Evolutionary conservation across 2,888 invertebrate genomes (phyloP), one percentile per base, ranked within the genome.

Genomic region (Tupiocoris notatus): DNA sequence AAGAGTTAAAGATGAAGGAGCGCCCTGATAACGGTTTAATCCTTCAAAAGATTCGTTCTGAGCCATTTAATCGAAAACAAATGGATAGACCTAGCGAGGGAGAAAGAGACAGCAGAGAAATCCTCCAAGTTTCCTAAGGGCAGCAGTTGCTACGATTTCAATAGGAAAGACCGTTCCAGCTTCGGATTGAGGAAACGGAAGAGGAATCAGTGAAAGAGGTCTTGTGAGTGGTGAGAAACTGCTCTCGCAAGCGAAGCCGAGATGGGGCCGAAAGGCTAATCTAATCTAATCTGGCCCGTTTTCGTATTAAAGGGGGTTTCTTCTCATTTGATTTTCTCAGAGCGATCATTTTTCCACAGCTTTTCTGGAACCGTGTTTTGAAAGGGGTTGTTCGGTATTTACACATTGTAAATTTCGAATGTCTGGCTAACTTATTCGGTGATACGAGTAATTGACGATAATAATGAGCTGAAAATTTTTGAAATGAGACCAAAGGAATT

Each of bases 1-100:
- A 39, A 39, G 39, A 39, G 39, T 39, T 39, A 12, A 12, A 12
- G 39, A 39, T 39, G 39, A 39, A 39, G 39, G 12, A 39, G 39
- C 6, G 39, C 39, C 39, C 39, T 39, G 74, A 74, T 74, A 74
- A 63, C 74, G 63, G 64, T 74, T 74, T 64, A 74, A 74, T 74
- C 64, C 63, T 63, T 74, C 74, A 74, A 74, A 74, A 74, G 74
- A 74, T 74, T 74, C 64, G 23, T 74, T 74, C 74, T 63, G 64
- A 74, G 58, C 74, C 74, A 74, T 74, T 74, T 64, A 63, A 63
- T 24, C 17, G 64, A 18, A 64, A 74, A 74, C 63, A 74, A 63
- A 74, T 64, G 64, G 64, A 57, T 22, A 18, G 73, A 61, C 3
- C 7, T n/a, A n/a, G n/a, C 6, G 18, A 21, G 20, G 62, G 62